These are phyloP conservation scores for Euura lappo DNA, from an alignment of 1,140 invertebrate species.

Conservation along the genomic window DNA sequence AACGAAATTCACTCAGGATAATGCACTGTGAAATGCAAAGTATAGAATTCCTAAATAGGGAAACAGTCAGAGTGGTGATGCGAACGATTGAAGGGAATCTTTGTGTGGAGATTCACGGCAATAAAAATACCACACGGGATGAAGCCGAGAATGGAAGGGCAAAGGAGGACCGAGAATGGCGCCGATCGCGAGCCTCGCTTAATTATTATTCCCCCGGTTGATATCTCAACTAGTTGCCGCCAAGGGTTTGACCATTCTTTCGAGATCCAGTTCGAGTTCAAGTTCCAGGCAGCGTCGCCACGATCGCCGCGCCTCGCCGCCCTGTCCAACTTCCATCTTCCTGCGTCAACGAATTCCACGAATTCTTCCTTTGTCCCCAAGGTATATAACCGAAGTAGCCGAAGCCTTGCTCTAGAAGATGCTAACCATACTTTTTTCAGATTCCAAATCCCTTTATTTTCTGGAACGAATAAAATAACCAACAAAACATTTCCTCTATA, in stretches of 20 bases:
- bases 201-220: conserved; percentile 2
- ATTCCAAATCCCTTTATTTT: too few species aligned
- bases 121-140: too few species aligned
- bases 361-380: background rate
- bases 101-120: too few species aligned
- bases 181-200: background rate
- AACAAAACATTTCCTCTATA: too few species aligned
- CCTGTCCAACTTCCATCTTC: conserved; percentile 29
- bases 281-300: conserved; percentile 2
- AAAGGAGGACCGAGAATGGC: too few species aligned
- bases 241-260: conserved; percentile 2
- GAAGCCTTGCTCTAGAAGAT: too few species aligned
- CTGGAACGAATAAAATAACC: too few species aligned
- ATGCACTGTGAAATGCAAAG: background rate
- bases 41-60: background rate
- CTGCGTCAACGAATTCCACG: conserved; percentile 21
- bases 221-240: conserved; percentile 1
- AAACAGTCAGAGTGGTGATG: background rate
- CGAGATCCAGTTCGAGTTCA: conserved; percentile 4
- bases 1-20: background rate
- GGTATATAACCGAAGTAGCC: too few species aligned
- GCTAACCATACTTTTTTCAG: too few species aligned
- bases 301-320: conserved; percentile 7
- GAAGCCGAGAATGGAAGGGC: too few species aligned
- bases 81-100: background rate